phyloP scores from a whole-genome alignment of 2,113 vertebrate species.

The Ceyx margarethae region DNA sequence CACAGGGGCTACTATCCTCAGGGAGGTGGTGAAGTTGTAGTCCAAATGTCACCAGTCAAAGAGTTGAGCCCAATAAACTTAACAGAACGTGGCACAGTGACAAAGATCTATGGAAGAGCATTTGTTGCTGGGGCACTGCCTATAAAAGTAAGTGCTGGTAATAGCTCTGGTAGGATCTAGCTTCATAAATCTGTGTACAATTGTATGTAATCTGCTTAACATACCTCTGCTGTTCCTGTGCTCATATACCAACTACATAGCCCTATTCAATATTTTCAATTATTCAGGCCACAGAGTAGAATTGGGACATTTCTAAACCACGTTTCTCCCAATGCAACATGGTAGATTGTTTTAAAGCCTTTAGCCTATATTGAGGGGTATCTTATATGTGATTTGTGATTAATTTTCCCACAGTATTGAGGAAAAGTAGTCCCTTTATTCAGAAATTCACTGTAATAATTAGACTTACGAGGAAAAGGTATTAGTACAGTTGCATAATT shows the following conservation, averaged over 20 bases:
- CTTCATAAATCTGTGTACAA: background rate
- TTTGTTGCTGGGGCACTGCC: slow-evolving; percentile 93
- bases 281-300: background rate
- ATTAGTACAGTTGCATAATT: background rate
- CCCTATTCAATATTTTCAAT: background rate
- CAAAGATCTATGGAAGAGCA: slow-evolving; percentile 92
- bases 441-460: background rate
- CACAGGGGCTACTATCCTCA: slow-evolving; percentile 94
- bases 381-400: background rate
- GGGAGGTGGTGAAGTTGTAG: slow-evolving; percentile 89
- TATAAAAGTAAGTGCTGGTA: slow-evolving; percentile 82
- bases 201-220: background rate
- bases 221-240: background rate
- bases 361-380: background rate
- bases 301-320: background rate
- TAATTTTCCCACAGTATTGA: no score
- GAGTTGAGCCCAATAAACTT: slow-evolving; percentile 86
- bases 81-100: slow-evolving; percentile 89
- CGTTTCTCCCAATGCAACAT: background rate
- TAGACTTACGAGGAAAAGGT: background rate
- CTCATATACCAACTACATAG: background rate
- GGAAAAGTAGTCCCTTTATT: background rate
- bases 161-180: background rate
- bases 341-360: background rate
- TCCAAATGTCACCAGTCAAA: slow-evolving; percentile 86